Percentiles rank a stretch among this genome's conserved stretches.
phyloP scores from a whole-genome alignment of 1,140 invertebrate species.

The Drosophila truncata region DNA sequence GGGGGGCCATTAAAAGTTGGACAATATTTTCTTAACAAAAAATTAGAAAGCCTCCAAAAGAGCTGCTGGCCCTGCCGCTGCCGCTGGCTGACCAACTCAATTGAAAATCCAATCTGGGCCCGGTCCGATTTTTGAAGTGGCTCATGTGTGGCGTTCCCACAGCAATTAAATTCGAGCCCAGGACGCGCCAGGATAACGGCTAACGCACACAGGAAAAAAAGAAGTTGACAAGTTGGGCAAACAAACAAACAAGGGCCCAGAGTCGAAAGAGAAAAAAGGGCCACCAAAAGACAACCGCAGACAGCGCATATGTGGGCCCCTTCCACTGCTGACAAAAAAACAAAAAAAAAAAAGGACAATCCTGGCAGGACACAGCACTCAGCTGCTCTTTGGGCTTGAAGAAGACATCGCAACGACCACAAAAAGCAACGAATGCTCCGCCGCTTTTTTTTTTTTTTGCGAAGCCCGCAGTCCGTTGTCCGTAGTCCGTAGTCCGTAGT shows the following conservation, averaged over 20 bases:
- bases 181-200: constrained; percentile 62
- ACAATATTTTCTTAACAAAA: constrained; percentile 77
- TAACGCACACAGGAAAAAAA: constrained; percentile 45
- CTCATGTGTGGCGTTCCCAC: constrained; percentile 80
- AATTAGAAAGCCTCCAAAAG: constrained; percentile 55
- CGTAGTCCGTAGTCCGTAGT: constrained; percentile 57
- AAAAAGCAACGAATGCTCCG: constrained; percentile 59
- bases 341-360: constrained; percentile 48
- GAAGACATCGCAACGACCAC: constrained; percentile 73
- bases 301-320: constrained; percentile 57
- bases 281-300: constrained; percentile 79
- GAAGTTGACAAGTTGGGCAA: constrained; percentile 77
- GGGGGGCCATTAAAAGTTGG: constrained; percentile 73
- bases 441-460: constrained; percentile 14
- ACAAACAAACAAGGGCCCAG: constrained; percentile 69
- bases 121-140: constrained; percentile 64
- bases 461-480: constrained; percentile 30
- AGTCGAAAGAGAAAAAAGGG: constrained; percentile 53
- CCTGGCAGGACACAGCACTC: constrained; percentile 63
- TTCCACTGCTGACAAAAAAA: constrained; percentile 19
- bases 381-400: constrained; percentile 74
- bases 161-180: constrained; percentile 80
- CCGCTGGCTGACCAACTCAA: constrained; percentile 69
- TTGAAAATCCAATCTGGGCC: constrained; percentile 80
- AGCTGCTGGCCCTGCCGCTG: constrained; percentile 1